Conservation (phyloP, 2,888 invertebrate genomes). For the Metacarcinus magister region DNA sequence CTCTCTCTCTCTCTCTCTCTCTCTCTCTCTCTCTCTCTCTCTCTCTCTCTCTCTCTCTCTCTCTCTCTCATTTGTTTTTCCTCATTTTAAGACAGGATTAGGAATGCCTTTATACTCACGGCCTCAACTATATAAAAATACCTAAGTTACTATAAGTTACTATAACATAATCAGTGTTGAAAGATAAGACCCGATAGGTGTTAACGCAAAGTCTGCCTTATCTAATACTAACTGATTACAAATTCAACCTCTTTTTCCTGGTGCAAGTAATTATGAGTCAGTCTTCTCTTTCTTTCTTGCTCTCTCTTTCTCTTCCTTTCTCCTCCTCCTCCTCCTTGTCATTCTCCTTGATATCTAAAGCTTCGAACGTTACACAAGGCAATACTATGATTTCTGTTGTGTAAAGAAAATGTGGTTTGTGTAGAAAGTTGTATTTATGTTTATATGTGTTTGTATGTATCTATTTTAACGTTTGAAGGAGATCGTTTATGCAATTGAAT, state of each 20-base stretch:
- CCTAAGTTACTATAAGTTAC: too few species aligned
- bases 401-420: too few species aligned
- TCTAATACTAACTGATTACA: neutral
- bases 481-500: too few species aligned
- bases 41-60: slow-evolving; percentile 65
- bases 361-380: too few species aligned
- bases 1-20: slow-evolving; percentile 56
- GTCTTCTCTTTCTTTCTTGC: too few species aligned
- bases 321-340: neutral
- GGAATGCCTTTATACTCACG: too few species aligned
- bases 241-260: neutral
- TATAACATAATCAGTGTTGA: neutral
- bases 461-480: too few species aligned
- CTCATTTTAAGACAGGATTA: too few species aligned
- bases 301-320: neutral
- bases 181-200: neutral
- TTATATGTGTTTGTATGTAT: neutral
- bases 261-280: neutral
- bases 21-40: slow-evolving; percentile 59
- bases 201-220: neutral
- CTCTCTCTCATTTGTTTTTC: neutral
- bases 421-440: neutral
- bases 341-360: neutral
- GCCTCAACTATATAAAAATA: too few species aligned
- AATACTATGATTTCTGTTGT: too few species aligned